Conservation (phyloP, 2,888 invertebrate species). For the Drosophila prolongata region DNA sequence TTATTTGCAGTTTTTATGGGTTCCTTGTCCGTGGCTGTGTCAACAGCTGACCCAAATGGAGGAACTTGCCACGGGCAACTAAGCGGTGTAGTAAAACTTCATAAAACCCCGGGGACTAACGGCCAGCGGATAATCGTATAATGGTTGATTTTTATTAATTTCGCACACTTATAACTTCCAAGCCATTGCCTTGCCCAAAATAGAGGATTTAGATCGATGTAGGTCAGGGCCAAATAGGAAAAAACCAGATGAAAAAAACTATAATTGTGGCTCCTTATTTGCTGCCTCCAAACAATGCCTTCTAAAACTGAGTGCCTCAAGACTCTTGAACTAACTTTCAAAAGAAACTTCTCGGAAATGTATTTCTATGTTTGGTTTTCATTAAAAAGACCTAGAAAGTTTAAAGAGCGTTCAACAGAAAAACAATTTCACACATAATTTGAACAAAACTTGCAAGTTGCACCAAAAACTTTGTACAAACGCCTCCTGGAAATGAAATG, state of each 20-base stretch:
- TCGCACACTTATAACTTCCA: constrained; percentile 71
- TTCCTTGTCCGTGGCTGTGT: constrained; percentile 29
- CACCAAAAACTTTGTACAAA: constrained; percentile 3
- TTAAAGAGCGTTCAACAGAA: background rate
- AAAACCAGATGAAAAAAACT: background rate
- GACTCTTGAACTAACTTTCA: background rate
- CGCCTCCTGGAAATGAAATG: background rate
- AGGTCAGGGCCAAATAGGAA: background rate
- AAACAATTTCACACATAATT: background rate
- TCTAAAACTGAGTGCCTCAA: background rate
- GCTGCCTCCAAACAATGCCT: background rate
- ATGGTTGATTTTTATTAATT: constrained; percentile 75
- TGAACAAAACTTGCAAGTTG: constrained; percentile 2
- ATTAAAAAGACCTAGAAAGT: background rate
- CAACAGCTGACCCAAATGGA: constrained; percentile 61
- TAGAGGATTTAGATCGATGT: background rate
- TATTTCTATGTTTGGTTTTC: background rate
- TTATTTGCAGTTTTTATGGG: constrained; percentile 70
- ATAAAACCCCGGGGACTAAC: constrained; percentile 21
- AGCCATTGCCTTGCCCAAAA: constrained; percentile 47
- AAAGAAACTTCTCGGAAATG: background rate
- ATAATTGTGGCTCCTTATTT: background rate
- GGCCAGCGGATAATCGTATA: constrained; percentile 31
- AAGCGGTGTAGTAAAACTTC: constrained; percentile 61
- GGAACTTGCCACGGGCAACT: constrained; percentile 22